Conservation (phyloP, 2,113 vertebrate genomes). For the Vulpes ferrilata region DNA sequence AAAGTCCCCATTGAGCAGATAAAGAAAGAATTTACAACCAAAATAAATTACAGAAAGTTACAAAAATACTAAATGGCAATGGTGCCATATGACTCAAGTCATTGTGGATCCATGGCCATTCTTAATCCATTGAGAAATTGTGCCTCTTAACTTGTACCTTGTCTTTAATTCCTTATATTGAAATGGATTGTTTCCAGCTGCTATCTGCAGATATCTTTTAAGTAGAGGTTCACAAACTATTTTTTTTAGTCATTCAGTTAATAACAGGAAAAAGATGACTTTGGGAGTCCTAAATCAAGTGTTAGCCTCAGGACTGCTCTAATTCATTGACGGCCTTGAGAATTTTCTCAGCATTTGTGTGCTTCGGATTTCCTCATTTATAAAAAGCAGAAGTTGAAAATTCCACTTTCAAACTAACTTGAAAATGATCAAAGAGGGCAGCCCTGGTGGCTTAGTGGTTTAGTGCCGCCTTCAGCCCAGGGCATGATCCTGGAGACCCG, state of each 20-base stretch:
- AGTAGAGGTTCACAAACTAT: not conserved
- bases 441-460: no score
- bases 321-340: not conserved
- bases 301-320: not conserved
- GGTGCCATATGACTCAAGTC: not conserved
- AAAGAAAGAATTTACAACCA: not conserved
- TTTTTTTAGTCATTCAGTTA: not conserved
- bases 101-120: not conserved
- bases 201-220: not conserved
- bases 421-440: not conserved
- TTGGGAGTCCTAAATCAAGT: not conserved
- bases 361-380: not conserved
- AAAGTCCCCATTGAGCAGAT: not conserved
- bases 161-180: not conserved
- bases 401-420: not conserved
- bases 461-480: no score
- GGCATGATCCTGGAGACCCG: no score
- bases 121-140: not conserved
- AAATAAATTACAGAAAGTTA: not conserved
- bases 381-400: not conserved
- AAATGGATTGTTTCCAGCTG: not conserved
- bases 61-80: not conserved
- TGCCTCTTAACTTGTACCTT: not conserved
- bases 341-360: not conserved
- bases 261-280: not conserved